Evolutionary conservation across 2,888 invertebrate genomes (phyloP), one percentile per base, ranked within the genome.

Genomic region (Brachynemurus nebulosus): DNA sequence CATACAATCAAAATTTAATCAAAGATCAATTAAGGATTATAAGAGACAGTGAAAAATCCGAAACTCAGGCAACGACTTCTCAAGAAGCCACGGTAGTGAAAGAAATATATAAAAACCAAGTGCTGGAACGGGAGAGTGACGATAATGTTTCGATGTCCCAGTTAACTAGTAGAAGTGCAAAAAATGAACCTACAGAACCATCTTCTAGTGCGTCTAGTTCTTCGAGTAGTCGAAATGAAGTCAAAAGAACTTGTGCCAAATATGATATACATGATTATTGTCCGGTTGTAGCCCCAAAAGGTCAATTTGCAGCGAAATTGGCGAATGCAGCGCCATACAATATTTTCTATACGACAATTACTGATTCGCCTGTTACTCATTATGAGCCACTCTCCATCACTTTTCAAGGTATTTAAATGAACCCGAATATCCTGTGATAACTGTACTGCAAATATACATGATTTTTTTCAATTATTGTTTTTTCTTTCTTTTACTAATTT

Each of bases 281-380:
- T 3, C 66, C 68, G 1, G 73, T 79, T 2, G 72, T 76, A 0
- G 58, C 67, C 0, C 74, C 76, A 0, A 68, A 67, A 42, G 75
- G 75, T 23, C 65, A 72, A 39, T 80, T 84, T 74, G 72, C 74
- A 1, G 65, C 69, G 11, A 83, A 84, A 57, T 70, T 82, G 54
- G 68, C 72, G 16, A 68, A 71, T 0, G 74, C 78, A 8, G 74
- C 74, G 1, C 88, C 88, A 0, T 86, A 81, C 52, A 70, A 82
- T 55, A 65, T 84, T 51, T 88, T 89, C 60, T 77, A 83, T 18
- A 81, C 85, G 0, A 75, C 78, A 14, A 77, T 88, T 2, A 74
- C 76, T 0, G 74, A 74, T 48, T 71, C 74, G 0, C 69, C 61
- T 34, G 64, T 68, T 30, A 86, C 86, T 0, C 76, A 79, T 48